Evolutionary conservation across 2,113 vertebrate genomes (phyloP).

Genomic region (Leptosomus discolor): DNA sequence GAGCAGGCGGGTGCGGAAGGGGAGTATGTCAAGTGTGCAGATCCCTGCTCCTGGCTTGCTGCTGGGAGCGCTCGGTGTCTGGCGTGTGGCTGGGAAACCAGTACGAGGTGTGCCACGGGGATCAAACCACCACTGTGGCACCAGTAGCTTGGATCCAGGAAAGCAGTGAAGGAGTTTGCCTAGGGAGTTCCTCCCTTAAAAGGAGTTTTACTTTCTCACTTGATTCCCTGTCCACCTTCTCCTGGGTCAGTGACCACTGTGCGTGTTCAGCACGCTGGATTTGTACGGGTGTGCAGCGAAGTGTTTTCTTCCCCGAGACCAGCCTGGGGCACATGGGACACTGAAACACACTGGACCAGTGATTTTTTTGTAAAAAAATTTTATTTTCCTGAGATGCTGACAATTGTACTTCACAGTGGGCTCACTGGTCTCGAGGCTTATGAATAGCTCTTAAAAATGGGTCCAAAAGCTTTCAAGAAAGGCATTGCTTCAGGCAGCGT

Average conservation of each 20-base stretch:
- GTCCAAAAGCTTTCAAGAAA: background rate
- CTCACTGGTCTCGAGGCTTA: background rate
- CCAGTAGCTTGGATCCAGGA: background rate
- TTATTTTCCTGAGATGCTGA: background rate
- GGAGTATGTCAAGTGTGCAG: fast-evolving
- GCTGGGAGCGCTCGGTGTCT: background rate
- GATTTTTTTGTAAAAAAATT: background rate
- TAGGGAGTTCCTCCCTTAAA: background rate
- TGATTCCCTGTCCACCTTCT: background rate
- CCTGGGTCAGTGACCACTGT: fast-evolving
- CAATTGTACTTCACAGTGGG: fast-evolving
- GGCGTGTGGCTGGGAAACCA: background rate
- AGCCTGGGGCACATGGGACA: fast-evolving
- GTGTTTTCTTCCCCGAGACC: fast-evolving
- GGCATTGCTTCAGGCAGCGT: background rate
- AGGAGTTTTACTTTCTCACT: background rate
- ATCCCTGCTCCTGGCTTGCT: background rate
- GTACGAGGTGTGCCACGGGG: background rate
- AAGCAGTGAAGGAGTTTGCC: background rate
- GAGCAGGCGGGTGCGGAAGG: background rate
- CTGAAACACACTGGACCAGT: background rate
- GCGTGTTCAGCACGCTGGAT: fast-evolving
- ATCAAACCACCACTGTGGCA: fast-evolving
- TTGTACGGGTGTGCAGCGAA: background rate
- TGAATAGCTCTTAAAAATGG: background rate